Conservation (phyloP, 1,140 invertebrate genomes). For the Cotesia glomerata region DNA sequence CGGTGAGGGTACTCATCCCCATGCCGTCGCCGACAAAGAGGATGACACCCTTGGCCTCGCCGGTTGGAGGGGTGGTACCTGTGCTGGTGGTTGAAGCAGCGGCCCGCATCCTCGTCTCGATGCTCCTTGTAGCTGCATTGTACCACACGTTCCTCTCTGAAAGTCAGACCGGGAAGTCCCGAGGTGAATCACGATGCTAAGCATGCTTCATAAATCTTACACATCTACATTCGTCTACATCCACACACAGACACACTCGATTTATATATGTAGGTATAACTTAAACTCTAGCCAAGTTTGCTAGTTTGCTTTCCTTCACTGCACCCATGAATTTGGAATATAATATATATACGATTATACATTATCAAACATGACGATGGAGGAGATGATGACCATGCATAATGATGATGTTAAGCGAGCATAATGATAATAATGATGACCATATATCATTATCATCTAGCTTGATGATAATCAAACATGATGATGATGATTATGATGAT, state of each 20-base stretch:
- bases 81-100: conserved; percentile 38
- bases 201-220: conserved; percentile 20
- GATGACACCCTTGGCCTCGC: conserved; percentile 65
- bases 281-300: too few species aligned
- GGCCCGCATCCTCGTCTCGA: conserved; percentile 47
- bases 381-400: too few species aligned
- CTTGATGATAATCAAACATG: too few species aligned
- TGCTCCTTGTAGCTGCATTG: conserved; percentile 45
- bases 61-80: conserved; percentile 39
- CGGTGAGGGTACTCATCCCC: conserved; percentile 78
- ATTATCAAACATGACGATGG: too few species aligned
- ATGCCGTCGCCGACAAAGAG: conserved; percentile 84
- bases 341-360: too few species aligned
- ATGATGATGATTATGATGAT: too few species aligned
- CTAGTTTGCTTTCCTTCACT: too few species aligned
- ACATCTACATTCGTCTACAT: neutral
- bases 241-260: neutral
- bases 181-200: conserved; percentile 10
- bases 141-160: conserved; percentile 51
- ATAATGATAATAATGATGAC: too few species aligned
- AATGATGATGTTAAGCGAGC: too few species aligned
- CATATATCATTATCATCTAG: too few species aligned
- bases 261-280: neutral
- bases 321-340: too few species aligned
- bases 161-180: conserved; percentile 1